These are phyloP conservation scores for Telenomus remus DNA, from an alignment of 1,140 invertebrate species.

Conservation along the genomic window DNA sequence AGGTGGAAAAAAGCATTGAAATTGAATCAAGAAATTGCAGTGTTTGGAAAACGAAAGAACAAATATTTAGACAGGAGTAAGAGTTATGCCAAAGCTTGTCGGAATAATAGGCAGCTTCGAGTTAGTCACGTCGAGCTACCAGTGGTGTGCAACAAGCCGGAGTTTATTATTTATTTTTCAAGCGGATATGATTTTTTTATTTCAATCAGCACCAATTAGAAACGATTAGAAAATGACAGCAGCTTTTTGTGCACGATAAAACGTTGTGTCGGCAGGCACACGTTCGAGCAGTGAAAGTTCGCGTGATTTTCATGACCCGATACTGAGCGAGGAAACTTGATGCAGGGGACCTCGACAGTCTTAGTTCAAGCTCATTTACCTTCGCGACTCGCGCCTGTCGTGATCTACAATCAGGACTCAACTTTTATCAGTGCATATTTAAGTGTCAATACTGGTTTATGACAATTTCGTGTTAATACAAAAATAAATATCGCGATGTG, in stretches of 20 bases:
- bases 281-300: conserved; percentile 37
- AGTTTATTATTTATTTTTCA: conserved; percentile 5
- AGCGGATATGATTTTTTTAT: not conserved
- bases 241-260: conserved; percentile 7
- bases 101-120: conserved; percentile 28
- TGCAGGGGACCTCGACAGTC: conserved; percentile 26
- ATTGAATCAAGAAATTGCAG: too few relatives aligned
- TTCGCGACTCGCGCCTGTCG: conserved; percentile 36
- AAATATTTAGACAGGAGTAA: conserved; percentile 22
- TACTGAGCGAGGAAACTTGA: conserved; percentile 31
- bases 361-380: conserved; percentile 47
- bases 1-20: too few relatives aligned
- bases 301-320: conserved; percentile 29
- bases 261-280: conserved; percentile 11
- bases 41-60: too few relatives aligned
- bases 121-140: conserved; percentile 13
- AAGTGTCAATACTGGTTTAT: conserved; percentile 40
- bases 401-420: conserved; percentile 37
- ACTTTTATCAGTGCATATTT: conserved; percentile 45
- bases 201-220: conserved; percentile 18
- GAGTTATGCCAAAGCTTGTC: conserved; percentile 15
- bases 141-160: conserved; percentile 6
- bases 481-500: conserved; percentile 15
- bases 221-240: conserved; percentile 14
- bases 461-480: conserved; percentile 8